Evolutionary conservation across 2,797 vertebrate genomes (phyloP), one percentile per base, ranked within the genome.

Genomic region (Falco cherrug): DNA sequence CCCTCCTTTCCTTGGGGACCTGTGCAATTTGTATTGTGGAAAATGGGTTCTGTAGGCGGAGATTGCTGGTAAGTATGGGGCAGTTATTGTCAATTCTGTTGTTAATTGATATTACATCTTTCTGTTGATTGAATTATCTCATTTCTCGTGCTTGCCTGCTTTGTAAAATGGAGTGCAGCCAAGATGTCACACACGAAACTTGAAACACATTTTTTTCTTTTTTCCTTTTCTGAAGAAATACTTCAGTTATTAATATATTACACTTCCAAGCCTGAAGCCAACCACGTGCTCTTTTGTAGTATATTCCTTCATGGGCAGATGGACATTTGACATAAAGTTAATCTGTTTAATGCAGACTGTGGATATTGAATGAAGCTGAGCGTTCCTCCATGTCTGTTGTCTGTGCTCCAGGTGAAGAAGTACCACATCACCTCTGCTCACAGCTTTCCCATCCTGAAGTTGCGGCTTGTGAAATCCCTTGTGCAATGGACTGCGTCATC

Each of bases 401-500:
- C 41, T 92, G 97, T 94, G 39, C 95, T 97, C 19, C 97, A 99
- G 99, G 98, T 78, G 97, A 98, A 65, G 97, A 97, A 17, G 99
- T 99, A 9, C 94, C 98, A 11, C 77, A 88, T 26, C 95, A 95
- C 76, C 93, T 98, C 74, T 99, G 99, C 95, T 95, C 96, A 28
- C 98, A 98, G 5, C 90, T 97, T 13, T 97, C 98, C 29, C 98
- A 96, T 8, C 97, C 98, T 15, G 93, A 97, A 53, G 93, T 95
- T 43, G 96, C 97, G 74, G 35, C 96, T 43, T 99, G 99, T 84
- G 98, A 99, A 87, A 98, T 99, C 81, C 97, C 99, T 10, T 99
- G 99, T 95, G 97, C 98, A 6, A 97, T 97, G 85, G 99, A 99
- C 93, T 99, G 99, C 65, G 98, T 99, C 73, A 84, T 99, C 35